Evolutionary conservation across 2,797 vertebrate species (phyloP).

Genomic region (Selene dorsalis): DNA sequence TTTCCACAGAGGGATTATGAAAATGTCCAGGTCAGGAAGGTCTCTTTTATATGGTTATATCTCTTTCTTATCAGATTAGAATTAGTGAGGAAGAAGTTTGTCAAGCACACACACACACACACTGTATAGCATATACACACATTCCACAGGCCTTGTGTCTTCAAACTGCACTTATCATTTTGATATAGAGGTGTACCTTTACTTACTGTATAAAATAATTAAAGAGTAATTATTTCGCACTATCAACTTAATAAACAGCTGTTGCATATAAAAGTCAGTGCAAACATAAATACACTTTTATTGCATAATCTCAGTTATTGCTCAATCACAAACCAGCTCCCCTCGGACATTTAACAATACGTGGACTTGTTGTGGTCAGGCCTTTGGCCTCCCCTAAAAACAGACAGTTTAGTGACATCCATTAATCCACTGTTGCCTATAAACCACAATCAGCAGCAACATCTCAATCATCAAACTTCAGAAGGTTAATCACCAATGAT

Average conservation of each 20-base stretch:
- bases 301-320: background rate
- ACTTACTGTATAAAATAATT: too few relatives aligned
- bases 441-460: background rate
- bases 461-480: background rate
- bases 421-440: background rate
- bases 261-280: too few relatives aligned
- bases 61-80: conserved; percentile 42
- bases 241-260: too few relatives aligned
- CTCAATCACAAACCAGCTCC: background rate
- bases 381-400: background rate
- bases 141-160: background rate
- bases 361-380: background rate
- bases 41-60: conserved; percentile 11
- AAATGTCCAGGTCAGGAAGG: conserved; percentile 28
- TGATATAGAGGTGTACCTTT: too few relatives aligned
- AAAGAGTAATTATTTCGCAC: too few relatives aligned
- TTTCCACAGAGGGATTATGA: conserved; percentile 38
- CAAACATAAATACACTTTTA: too few relatives aligned
- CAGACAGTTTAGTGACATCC: background rate
- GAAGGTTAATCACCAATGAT: background rate
- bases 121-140: background rate
- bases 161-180: too few relatives aligned
- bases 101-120: background rate
- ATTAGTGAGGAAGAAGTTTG: conserved; percentile 16
- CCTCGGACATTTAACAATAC: background rate